phyloP scores from a whole-genome alignment of 2,888 invertebrate species.

The Elegia similella region DNA sequence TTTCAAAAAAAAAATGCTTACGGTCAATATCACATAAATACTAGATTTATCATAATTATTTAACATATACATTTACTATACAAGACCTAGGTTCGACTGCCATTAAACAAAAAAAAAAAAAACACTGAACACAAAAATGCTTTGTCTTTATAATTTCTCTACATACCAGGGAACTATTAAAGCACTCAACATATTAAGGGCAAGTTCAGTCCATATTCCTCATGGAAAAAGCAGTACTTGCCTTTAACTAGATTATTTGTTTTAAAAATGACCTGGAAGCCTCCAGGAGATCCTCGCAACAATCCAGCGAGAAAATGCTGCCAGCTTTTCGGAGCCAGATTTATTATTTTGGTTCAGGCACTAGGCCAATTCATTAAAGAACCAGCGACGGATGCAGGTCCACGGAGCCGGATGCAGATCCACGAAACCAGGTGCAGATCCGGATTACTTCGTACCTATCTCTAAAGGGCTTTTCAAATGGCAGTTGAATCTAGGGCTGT shows the following conservation, averaged over 20 bases:
- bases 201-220: no score
- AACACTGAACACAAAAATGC: not conserved
- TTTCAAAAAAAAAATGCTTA: conserved; percentile 16
- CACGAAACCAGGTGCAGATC: not conserved
- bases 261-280: no score
- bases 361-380: no score
- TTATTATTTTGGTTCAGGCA: no score
- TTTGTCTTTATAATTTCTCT: not conserved
- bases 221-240: no score
- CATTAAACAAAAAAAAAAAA: not conserved
- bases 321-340: no score
- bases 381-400: no score
- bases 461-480: not conserved
- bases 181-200: no score
- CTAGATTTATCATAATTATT: conserved; percentile 14
- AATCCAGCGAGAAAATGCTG: no score
- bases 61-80: conserved; percentile 7
- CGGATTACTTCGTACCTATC: not conserved
- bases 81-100: not conserved
- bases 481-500: not conserved
- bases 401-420: not conserved
- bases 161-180: not conserved
- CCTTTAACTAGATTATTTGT: no score
- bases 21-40: conserved; percentile 13
- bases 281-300: no score